phyloP scores from a whole-genome alignment of 2,888 invertebrate species.

The Asteroscopus sphinx region DNA sequence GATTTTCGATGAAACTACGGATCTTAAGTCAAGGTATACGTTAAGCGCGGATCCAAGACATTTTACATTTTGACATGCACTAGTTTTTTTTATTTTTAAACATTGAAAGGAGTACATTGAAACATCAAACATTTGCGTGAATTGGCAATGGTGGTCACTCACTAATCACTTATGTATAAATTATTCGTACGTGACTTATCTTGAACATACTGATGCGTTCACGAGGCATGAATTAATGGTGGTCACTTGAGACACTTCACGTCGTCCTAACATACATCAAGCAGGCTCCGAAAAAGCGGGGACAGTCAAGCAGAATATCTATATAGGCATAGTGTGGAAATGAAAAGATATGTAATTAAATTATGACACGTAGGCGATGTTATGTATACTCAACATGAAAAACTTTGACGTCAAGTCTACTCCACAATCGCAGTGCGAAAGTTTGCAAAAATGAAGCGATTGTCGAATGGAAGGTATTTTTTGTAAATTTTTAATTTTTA shows the following conservation, averaged over 20 bases:
- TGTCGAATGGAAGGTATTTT: too few relatives aligned
- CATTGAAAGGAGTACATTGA: constrained; percentile 10
- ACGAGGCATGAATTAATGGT: constrained; percentile 4
- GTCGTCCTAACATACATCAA: constrained; percentile 30
- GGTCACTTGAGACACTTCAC: constrained; percentile 7
- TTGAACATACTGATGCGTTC: constrained; percentile 17
- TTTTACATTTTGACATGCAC: constrained; percentile 28
- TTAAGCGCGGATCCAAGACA: constrained; percentile 60
- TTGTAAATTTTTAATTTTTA: too few relatives aligned
- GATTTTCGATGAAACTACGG: constrained; percentile 24
- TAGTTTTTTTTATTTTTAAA: constrained; percentile 17
- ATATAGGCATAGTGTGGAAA: constrained; percentile 21
- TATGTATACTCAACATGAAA: constrained; percentile 4
- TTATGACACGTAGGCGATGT: too few relatives aligned
- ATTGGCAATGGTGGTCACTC: constrained; percentile 56
- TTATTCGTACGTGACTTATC: constrained; percentile 29
- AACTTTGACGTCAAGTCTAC: constrained; percentile 31
- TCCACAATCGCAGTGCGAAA: constrained; percentile 24
- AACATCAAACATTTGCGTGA: constrained; percentile 30
- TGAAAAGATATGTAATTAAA: constrained; percentile 20
- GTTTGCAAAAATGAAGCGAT: too few relatives aligned
- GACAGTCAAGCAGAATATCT: constrained; percentile 33
- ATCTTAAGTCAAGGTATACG: constrained; percentile 56
- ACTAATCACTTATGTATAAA: constrained; percentile 36
- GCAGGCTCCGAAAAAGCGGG: constrained; percentile 22